A percentile compares a stretch with the other conserved stretches of the same genome.
These are phyloP conservation scores for Hipparchia sbordonii DNA, from an alignment of 2,888 invertebrate species.

Conservation along the genomic window DNA sequence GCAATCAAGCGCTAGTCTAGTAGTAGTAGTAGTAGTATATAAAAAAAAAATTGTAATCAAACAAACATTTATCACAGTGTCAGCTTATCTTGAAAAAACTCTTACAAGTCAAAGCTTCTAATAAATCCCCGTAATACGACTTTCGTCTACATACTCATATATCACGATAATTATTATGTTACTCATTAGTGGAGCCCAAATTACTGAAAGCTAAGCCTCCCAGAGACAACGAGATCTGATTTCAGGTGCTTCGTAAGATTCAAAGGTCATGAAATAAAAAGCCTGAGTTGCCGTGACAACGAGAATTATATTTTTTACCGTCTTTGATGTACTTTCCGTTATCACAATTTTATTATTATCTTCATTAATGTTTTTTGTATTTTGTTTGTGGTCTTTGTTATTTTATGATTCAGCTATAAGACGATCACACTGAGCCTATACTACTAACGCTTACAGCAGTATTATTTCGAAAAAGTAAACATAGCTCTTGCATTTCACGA, in stretches of 20 bases:
- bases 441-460: too few species aligned
- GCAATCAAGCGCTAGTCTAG: too few species aligned
- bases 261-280: constrained; percentile 13
- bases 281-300: not conserved
- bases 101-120: not conserved
- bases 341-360: constrained; percentile 8
- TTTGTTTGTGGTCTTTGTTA: not conserved
- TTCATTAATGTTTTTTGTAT: constrained; percentile 1
- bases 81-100: not conserved
- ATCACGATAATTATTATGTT: not conserved
- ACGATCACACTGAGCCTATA: too few species aligned
- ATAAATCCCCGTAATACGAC: not conserved
- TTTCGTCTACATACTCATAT: not conserved
- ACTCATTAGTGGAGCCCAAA: not conserved
- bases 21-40: too few species aligned
- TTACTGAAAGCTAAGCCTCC: not conserved
- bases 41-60: too few species aligned
- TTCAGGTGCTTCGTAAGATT: constrained; percentile 12
- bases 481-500: too few species aligned
- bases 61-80: too few species aligned
- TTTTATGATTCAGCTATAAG: not conserved
- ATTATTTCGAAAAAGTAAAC: too few species aligned
- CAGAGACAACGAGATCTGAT: constrained; percentile 1
- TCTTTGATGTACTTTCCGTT: not conserved
- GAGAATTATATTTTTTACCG: not conserved